Evolutionary conservation across 2,113 vertebrate genomes (phyloP).

Genomic region (Egretta garzetta): DNA sequence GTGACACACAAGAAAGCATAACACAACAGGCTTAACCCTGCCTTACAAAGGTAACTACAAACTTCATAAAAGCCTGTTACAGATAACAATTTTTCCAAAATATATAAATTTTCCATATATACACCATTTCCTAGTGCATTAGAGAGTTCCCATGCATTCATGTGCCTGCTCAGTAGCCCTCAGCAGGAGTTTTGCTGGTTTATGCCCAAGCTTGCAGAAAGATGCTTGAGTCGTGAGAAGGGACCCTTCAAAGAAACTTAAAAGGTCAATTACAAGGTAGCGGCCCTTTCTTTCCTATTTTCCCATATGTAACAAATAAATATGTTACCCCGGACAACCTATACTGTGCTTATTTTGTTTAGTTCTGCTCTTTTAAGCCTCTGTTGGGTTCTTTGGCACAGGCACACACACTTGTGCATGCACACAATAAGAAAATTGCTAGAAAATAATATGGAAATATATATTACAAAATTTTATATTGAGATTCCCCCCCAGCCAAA

Average conservation of each 20-base stretch:
- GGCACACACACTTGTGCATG: accelerated
- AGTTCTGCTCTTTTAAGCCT: neutral
- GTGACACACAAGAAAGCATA: neutral
- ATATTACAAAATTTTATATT: neutral
- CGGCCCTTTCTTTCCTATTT: neutral
- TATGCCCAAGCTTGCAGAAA: neutral
- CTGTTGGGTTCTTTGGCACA: neutral
- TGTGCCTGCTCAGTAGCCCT: neutral
- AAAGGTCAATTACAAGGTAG: neutral
- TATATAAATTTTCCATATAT: neutral
- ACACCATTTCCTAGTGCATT: neutral
- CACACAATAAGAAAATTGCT: neutral
- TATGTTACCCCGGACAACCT: neutral
- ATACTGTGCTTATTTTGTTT: neutral
- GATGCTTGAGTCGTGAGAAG: neutral
- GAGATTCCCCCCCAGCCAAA: neutral
- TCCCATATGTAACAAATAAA: neutral
- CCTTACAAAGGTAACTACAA: neutral
- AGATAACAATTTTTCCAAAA: neutral
- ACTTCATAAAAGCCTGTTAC: neutral
- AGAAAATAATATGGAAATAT: neutral
- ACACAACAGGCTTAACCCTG: neutral
- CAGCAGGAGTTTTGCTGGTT: neutral
- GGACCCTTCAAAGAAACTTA: neutral
- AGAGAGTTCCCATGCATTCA: neutral